A percentile compares a stretch with the other conserved stretches of the same genome.
phyloP scores from a whole-genome alignment of 2,797 vertebrate genomes.

The Mormyrops boulengeri region DNA sequence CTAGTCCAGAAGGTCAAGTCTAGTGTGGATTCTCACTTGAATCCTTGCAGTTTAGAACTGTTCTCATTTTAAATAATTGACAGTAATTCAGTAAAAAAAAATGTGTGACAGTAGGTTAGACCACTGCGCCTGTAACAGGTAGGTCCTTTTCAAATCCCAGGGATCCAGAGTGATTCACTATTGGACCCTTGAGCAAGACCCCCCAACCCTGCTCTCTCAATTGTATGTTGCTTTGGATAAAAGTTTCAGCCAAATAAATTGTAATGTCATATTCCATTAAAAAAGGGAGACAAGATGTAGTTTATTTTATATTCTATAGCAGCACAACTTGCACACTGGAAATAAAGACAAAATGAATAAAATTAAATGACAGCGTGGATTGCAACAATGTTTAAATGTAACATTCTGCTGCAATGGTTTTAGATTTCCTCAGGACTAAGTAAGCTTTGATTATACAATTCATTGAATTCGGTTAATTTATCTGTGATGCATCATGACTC shows the following conservation, averaged over 20 bases:
- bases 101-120: not conserved
- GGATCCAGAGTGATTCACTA: not conserved
- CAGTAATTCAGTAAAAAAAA: not conserved
- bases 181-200: not conserved
- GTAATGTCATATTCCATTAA: not conserved
- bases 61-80: not conserved
- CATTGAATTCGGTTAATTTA: constrained; percentile 32
- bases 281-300: not conserved
- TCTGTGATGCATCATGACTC: constrained; percentile 34
- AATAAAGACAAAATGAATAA: not conserved
- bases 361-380: not conserved
- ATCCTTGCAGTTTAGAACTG: not conserved
- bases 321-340: not conserved
- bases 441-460: constrained; percentile 34
- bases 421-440: constrained; percentile 36
- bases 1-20: not conserved
- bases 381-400: constrained; percentile 26
- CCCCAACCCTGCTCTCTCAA: not conserved
- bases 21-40: not conserved
- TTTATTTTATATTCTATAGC: not conserved
- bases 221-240: not conserved
- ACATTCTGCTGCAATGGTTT: constrained; percentile 23
- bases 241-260: not conserved
- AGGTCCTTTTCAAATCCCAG: not conserved
- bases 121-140: not conserved